These are phyloP conservation scores for Petrophora chlorosata DNA, from an alignment of 2,888 invertebrate genomes.

Conservation along the genomic window DNA sequence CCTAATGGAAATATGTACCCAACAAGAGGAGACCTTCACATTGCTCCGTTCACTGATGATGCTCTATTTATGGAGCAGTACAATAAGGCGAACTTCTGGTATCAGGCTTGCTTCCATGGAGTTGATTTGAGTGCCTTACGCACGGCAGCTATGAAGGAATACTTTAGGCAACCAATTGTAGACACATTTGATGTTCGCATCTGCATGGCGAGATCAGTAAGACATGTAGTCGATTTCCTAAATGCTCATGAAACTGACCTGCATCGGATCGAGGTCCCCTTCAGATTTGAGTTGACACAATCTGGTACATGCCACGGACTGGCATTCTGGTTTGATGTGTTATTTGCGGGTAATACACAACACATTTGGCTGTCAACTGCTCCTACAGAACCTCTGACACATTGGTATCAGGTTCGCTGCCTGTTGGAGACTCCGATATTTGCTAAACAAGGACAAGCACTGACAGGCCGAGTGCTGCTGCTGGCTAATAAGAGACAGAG, in stretches of 20 bases:
- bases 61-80: slow-evolving; percentile 98
- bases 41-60: slow-evolving; percentile 99
- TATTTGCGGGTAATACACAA: slow-evolving; percentile 95
- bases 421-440: slow-evolving; percentile 96
- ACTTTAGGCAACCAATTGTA: slow-evolving; percentile 98
- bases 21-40: slow-evolving; percentile 96
- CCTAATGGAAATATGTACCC: slow-evolving; percentile 98
- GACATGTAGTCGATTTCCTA: slow-evolving; percentile 97
- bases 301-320: slow-evolving; percentile 98
- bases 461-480: slow-evolving; percentile 94
- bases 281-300: slow-evolving; percentile 95
- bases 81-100: slow-evolving; percentile 99
- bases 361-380: slow-evolving; percentile 98
- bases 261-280: slow-evolving; percentile 97
- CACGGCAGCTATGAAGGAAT: slow-evolving; percentile 97
- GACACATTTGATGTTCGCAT: slow-evolving; percentile 99
- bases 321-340: slow-evolving; percentile 99
- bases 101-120: slow-evolving; percentile 98
- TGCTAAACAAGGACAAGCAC: slow-evolving; percentile 95
- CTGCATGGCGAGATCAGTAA: slow-evolving; percentile 96
- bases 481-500: slow-evolving; percentile 98
- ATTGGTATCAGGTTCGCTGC: slow-evolving; percentile 99
- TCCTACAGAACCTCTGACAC: slow-evolving; percentile 98
- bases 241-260: slow-evolving; percentile 96
- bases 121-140: slow-evolving; percentile 97